Evolutionary conservation across 2,113 vertebrate genomes (phyloP), one percentile per base, ranked within the genome.

Genomic region (Perognathus longimembris): DNA sequence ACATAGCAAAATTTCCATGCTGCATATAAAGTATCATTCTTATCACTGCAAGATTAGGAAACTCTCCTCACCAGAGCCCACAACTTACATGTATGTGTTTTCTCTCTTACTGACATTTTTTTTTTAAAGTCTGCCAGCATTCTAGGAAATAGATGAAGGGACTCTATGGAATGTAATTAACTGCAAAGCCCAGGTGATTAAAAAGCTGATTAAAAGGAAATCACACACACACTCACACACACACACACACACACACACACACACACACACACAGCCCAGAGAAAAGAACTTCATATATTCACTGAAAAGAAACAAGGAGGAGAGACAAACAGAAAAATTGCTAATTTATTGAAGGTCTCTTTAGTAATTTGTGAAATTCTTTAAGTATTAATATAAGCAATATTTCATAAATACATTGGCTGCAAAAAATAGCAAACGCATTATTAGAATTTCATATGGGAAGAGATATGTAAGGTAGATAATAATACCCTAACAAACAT

Each of bases 401-500:
- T 42, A 73, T 86, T 97, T 97, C 74, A 79, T 78, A 97, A 97
- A 95, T 74, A 96, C 88, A 94, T 69, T 86, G 63, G 80, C 88
- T 83, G 36, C 74, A 97, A 96, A 96, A 97, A 89, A 89, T 34
- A 93, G 50, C 66, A 96, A 96, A 97, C 89, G 91, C 83, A 96
- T 96, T 59, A 34, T n/a, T 42, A 93, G 57, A 80, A 96, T 95
- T 92, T 75, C 4, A 0, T 70, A 81, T 88, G 54, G 67, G 57
- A 93, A 75, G 22, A 54, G 10, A 91, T 97, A 96, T 57, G 92
- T 95, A 87, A 97, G 89, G 88, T 96, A 97, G 97, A 98, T 97
- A 96, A 74, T 96, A 97, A 97, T 97, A 94, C 94, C 91, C 89
- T 96, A 97, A 96, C 93, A 97, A 97, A 97, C 96, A 98, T 95